Base-by-base conservation (phyloP, 2,113 vertebrate genomes). In the Probosciger aterrimus region DNA sequence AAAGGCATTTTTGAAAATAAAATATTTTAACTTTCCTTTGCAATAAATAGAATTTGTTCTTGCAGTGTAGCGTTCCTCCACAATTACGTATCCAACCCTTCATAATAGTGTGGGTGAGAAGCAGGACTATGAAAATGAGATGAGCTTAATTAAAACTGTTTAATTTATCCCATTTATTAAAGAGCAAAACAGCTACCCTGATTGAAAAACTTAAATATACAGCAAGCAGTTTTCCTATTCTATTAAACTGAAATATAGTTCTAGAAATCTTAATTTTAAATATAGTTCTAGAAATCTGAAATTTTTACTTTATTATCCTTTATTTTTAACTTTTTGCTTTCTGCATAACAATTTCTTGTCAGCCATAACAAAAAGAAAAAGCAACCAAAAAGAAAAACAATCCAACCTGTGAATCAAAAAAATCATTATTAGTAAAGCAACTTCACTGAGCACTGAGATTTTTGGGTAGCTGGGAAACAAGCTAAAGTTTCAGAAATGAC, bases 91-190 rank as follows among this genome's bases (percentile, higher is more conserved):
- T 92, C 63, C 86, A 88, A 84, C 76, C 76, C 93, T 90, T 82
- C 60, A 86, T 50, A 92, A 55, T 3, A 68, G 62, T 57, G 93
- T 86, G 90, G 90, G 80, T 96, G 93, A 96, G 86, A 84, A 89
- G 69, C 77, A 90, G 52, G 90, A 86, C 67, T 92, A 94, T n/a
- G 60, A 97, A 95, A 95, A 95, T 65, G 27, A 94, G 78, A 87
- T 57, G 75, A 85, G 53, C 82, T 95, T 95, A 96, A 95, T 97
- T 93, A 95, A 94, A 94, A 88, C 15, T 62, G 67, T 41, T 79
- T 90, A 64, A 95, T 94, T 93, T 90, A 75, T 82, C 74, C 79
- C 39, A 3, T 28, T 81, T 83, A 65, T 53, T 46, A 28, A 67
- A 52, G 50, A 83, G 46, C 25, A 39, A 69, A 90, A 39, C 23